Percentiles rank a stretch among this genome's conserved stretches.
Evolutionary conservation across 53 echinoderm and acorn worm species (phyloP).

Genomic region (Mesocentrotus franciscanus): DNA sequence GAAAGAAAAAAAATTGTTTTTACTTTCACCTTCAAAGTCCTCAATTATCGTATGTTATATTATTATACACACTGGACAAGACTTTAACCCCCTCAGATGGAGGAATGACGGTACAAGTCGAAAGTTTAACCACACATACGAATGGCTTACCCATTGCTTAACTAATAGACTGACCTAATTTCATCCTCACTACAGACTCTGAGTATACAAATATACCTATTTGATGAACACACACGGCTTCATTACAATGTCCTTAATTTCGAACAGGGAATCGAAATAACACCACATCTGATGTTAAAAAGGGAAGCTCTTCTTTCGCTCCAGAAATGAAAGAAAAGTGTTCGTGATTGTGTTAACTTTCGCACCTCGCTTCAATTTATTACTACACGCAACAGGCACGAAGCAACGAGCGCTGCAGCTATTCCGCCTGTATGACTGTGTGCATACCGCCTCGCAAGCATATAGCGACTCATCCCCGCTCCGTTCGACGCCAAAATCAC

Average conservation of each 20-base stretch:
- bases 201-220: background rate
- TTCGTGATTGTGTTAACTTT: constrained; percentile 60
- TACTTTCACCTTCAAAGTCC: too few relatives aligned
- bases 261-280: constrained; percentile 45
- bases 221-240: constrained; percentile 27
- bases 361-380: constrained; percentile 36
- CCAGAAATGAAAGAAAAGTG: constrained; percentile 35
- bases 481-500: constrained; percentile 51
- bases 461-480: background rate
- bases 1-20: too few relatives aligned
- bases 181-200: background rate
- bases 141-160: background rate
- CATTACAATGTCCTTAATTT: constrained; percentile 55
- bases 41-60: background rate
- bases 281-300: constrained; percentile 31
- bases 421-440: constrained; percentile 27
- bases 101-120: background rate
- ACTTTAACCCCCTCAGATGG: background rate
- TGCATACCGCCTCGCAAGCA: background rate
- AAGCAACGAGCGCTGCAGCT: constrained; percentile 8
- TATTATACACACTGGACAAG: background rate
- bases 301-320: background rate
- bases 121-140: background rate
- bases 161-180: constrained; percentile 50
- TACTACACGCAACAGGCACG: constrained; percentile 40